Evolutionary conservation across 2,888 invertebrate genomes (phyloP).

Genomic region (Bugula neritina): DNA sequence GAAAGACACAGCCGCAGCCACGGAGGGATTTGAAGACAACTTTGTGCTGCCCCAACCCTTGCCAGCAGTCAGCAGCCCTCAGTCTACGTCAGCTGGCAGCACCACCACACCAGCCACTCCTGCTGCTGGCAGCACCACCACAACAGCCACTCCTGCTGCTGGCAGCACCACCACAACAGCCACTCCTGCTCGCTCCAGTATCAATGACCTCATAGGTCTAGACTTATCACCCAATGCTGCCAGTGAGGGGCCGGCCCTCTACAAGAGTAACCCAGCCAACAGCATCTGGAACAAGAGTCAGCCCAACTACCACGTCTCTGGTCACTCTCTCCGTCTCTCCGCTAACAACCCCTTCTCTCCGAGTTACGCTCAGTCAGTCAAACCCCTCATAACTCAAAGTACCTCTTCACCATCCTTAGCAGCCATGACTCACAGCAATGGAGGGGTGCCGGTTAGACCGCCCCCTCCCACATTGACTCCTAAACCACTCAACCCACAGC

Average conservation of each 20-base stretch:
- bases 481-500: background rate
- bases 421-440: background rate
- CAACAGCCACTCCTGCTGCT: background rate
- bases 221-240: background rate
- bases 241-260: background rate
- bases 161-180: background rate
- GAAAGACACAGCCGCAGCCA: too few species aligned
- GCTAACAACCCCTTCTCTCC: background rate
- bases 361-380: background rate
- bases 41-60: background rate
- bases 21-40: constrained; percentile 11
- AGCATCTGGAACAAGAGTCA: constrained; percentile 15
- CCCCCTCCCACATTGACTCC: background rate
- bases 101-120: background rate
- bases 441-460: background rate
- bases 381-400: background rate
- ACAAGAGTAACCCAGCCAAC: background rate
- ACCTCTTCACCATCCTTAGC: background rate
- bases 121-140: background rate
- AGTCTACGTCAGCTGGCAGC: background rate
- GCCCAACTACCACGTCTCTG: constrained; percentile 10
- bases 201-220: constrained; percentile 18
- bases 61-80: background rate
- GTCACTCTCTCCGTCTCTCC: background rate
- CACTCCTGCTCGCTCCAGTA: background rate